A percentile compares a stretch with the other conserved stretches of the same genome.
Evolutionary conservation across 2,888 invertebrate genomes (phyloP).

Genomic region (Acleris sparsana): DNA sequence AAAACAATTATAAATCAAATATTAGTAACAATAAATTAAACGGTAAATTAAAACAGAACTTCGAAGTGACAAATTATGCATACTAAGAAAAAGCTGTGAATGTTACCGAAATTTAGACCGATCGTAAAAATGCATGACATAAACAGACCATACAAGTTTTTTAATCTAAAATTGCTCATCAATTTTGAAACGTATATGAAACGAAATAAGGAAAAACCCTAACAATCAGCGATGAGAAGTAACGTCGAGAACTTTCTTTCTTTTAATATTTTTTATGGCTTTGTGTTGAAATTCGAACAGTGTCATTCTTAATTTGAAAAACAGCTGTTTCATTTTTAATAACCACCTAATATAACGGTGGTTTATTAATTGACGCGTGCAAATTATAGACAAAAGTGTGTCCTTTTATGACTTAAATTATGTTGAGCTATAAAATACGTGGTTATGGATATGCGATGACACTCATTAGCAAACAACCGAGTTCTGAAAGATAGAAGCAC

Average conservation of each 20-base stretch:
- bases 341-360: slow-evolving; percentile 33
- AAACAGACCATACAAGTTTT: not conserved
- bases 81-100: slow-evolving; percentile 28
- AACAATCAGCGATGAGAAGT: not conserved
- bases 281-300: slow-evolving; percentile 28
- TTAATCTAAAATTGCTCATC: not conserved
- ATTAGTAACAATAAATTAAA: slow-evolving; percentile 25
- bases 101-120: slow-evolving; percentile 26
- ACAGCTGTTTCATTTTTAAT: slow-evolving; percentile 15
- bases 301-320: slow-evolving; percentile 31
- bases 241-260: slow-evolving; percentile 13
- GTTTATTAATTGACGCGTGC: slow-evolving; percentile 25
- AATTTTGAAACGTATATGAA: no score
- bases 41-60: slow-evolving; percentile 21
- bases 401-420: slow-evolving; percentile 6
- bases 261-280: slow-evolving; percentile 23
- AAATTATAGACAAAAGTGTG: slow-evolving; percentile 20
- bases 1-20: slow-evolving; percentile 25
- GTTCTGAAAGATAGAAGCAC: not conserved
- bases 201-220: no score
- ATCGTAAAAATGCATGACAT: slow-evolving; percentile 25
- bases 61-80: slow-evolving; percentile 32
- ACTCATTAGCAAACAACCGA: slow-evolving; percentile 10
- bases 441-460: slow-evolving; percentile 2
- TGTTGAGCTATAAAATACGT: slow-evolving; percentile 8